A percentile compares a stretch with the other conserved stretches of the same genome.
phyloP scores from a whole-genome alignment of 2,888 invertebrate species.

The Leucoma salicis region DNA sequence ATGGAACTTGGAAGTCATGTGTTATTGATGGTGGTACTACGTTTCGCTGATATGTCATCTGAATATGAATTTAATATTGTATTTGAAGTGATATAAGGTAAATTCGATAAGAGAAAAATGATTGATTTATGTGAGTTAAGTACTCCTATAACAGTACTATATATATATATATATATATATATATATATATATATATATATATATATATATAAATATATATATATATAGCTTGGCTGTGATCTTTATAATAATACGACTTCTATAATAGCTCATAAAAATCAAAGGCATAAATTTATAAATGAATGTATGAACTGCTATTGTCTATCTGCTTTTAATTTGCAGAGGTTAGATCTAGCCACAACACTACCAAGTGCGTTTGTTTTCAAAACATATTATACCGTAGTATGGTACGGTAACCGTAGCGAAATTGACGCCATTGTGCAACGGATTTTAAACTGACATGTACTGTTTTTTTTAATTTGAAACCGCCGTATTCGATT shows the following conservation, averaged over 20 bases:
- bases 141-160: no score
- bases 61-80: no score
- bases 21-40: no score
- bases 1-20: no score
- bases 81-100: no score
- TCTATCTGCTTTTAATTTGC: constrained; percentile 33
- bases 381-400: constrained; percentile 35
- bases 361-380: constrained; percentile 35
- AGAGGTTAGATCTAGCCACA: constrained; percentile 32
- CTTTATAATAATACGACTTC: background rate
- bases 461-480: constrained; percentile 18
- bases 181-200: no score
- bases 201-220: no score
- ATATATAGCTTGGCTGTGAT: background rate
- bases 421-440: constrained; percentile 38
- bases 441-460: constrained; percentile 9
- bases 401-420: constrained; percentile 19
- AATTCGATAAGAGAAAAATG: no score
- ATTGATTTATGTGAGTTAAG: no score
- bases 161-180: no score
- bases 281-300: constrained; percentile 31
- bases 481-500: constrained; percentile 24
- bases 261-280: constrained; percentile 5
- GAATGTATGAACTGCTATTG: constrained; percentile 28
- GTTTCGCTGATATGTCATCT: no score